These are phyloP conservation scores for Drosophila mojavensis DNA, from an alignment of 1,140 invertebrate genomes.

Conservation along the genomic window DNA sequence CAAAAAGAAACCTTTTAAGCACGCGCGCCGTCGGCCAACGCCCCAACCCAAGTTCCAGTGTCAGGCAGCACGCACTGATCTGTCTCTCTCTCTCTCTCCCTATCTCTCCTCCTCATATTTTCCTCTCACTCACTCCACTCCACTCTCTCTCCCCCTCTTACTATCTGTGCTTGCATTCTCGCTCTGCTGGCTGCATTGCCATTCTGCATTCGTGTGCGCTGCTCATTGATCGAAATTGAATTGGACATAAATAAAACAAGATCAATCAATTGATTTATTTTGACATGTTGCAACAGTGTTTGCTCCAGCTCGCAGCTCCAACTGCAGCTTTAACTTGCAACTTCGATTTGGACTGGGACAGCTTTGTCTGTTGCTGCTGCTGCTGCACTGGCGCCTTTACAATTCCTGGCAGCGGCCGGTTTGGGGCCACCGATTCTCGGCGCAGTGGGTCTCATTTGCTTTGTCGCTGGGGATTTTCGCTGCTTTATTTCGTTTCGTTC, in stretches of 20 bases:
- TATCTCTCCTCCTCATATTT: background rate
- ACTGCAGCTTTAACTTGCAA: slow-evolving; percentile 1
- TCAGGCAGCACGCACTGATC: slow-evolving; percentile 36
- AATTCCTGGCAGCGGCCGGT: slow-evolving; percentile 32
- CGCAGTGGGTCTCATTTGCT: slow-evolving; percentile 71
- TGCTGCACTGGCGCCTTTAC: slow-evolving; percentile 50
- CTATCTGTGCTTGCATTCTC: background rate
- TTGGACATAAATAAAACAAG: slow-evolving; percentile 85
- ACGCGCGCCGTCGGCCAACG: slow-evolving; percentile 51
- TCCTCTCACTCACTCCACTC: background rate
- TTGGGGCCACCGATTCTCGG: slow-evolving; percentile 32
- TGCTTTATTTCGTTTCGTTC: slow-evolving; percentile 28
- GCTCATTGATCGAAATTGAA: slow-evolving; percentile 84
- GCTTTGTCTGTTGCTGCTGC: slow-evolving; percentile 40
- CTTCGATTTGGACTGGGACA: slow-evolving; percentile 22
- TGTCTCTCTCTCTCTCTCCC: background rate
- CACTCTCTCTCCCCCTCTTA: background rate
- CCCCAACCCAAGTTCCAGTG: slow-evolving; percentile 57
- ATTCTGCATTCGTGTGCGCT: slow-evolving; percentile 77
- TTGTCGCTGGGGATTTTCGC: slow-evolving; percentile 74
- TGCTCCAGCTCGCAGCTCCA: slow-evolving; percentile 18
- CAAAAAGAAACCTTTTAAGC: slow-evolving; percentile 16
- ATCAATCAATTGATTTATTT: slow-evolving; percentile 85
- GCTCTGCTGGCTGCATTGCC: slow-evolving; percentile 37
- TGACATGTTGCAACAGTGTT: slow-evolving; percentile 82